These are phyloP conservation scores for Caloenas nicobarica DNA, from an alignment of 2,113 vertebrate species.

Conservation along the genomic window DNA sequence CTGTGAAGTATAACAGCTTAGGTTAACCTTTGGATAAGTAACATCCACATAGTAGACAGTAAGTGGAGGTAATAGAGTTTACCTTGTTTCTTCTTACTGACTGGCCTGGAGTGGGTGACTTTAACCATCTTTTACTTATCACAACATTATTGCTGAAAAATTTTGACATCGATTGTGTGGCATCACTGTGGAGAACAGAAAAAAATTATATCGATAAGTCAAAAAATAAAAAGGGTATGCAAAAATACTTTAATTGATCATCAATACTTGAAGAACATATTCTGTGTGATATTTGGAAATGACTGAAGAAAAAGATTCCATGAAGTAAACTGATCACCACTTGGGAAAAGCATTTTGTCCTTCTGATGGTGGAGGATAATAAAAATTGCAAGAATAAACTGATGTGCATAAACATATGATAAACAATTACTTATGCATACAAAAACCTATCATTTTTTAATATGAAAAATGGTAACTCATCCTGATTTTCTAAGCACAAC, in stretches of 20 bases:
- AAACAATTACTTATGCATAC: background rate
- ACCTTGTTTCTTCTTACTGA: background rate
- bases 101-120: background rate
- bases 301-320: background rate
- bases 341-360: background rate
- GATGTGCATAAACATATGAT: background rate
- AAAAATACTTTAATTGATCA: background rate
- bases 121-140: background rate
- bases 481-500: background rate
- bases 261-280: background rate
- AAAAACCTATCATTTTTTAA: background rate
- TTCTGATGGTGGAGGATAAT: background rate
- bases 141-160: background rate
- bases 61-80: background rate
- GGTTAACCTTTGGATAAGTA: background rate
- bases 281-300: background rate
- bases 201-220: background rate
- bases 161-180: accelerated
- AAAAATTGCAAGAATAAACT: background rate
- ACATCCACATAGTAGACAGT: background rate
- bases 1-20: background rate
- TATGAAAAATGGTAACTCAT: background rate
- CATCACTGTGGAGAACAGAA: background rate
- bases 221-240: background rate
- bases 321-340: background rate